Conservation (phyloP, 2,888 invertebrate genomes). For the Volucella zonaria region DNA sequence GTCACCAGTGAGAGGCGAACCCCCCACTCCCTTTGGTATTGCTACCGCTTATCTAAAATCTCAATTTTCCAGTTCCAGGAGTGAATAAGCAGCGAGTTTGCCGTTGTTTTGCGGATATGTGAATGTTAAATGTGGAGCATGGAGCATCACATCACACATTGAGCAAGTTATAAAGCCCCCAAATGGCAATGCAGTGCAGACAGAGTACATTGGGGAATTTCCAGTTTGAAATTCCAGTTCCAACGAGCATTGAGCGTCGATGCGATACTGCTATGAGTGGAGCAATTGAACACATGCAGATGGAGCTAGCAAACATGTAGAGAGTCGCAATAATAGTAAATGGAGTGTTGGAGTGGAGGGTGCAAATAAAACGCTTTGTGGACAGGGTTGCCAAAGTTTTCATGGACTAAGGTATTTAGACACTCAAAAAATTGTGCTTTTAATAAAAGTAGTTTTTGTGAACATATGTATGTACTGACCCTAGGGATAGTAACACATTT, state of each 20-base stretch:
- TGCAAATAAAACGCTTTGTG: conserved; percentile 35
- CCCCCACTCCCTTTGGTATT: conserved; percentile 47
- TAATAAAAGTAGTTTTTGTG: not conserved
- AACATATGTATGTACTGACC: no score
- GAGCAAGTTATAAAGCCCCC: conserved; percentile 56
- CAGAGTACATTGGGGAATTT: conserved; percentile 29
- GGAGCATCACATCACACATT: conserved; percentile 10
- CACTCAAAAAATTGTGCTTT: not conserved
- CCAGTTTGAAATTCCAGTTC: conserved; percentile 66
- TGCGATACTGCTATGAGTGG: not conserved
- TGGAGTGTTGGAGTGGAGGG: conserved; percentile 54
- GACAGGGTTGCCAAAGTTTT: conserved; percentile 41
- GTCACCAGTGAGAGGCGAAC: conserved; percentile 44
- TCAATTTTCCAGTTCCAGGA: conserved; percentile 61
- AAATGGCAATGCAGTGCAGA: conserved; percentile 35
- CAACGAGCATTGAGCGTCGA: conserved; percentile 30
- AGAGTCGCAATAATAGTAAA: conserved; percentile 20
- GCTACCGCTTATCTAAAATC: conserved; percentile 11
- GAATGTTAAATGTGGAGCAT: no score
- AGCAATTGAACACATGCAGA: conserved; percentile 48
- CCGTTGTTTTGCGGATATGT: no score
- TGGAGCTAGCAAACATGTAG: conserved; percentile 40
- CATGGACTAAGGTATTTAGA: not conserved
- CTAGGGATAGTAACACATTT: no score
- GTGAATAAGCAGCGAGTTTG: conserved; percentile 12